phyloP scores from a whole-genome alignment of 2,113 vertebrate genomes.

The Hiodon tergisus region DNA sequence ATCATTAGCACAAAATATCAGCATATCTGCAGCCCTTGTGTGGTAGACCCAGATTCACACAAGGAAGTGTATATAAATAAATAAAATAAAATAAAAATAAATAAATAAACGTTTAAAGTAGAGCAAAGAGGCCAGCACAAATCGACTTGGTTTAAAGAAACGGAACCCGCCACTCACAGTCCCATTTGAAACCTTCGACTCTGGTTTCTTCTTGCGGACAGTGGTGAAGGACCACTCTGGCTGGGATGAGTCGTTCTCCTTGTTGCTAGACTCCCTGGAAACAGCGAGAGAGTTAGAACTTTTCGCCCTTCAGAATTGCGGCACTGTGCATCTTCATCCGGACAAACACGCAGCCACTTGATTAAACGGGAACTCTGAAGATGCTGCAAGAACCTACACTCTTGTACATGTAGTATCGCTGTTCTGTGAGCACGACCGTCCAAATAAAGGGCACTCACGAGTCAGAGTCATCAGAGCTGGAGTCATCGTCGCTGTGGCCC shows the following conservation, averaged over 20 bases:
- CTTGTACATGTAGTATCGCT: background rate
- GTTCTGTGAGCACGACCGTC: background rate
- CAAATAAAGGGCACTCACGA: conserved; percentile 61
- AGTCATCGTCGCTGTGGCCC: conserved; percentile 85
- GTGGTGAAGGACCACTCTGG: conserved; percentile 89
- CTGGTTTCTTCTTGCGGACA: conserved; percentile 88
- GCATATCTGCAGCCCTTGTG: background rate
- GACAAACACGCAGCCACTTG: background rate
- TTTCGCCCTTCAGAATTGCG: background rate
- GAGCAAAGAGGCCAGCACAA: too few species aligned
- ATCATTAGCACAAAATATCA: too few species aligned
- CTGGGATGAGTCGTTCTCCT: conserved; percentile 71
- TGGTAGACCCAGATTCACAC: too few species aligned
- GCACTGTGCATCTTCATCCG: background rate
- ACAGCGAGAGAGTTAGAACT: background rate
- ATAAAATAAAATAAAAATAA: too few species aligned
- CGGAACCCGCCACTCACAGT: conserved; percentile 56
- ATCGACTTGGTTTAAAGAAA: too few species aligned
- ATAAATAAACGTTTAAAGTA: too few species aligned
- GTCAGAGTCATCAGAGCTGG: conserved; percentile 85
- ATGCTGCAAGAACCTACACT: background rate
- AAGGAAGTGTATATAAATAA: too few species aligned
- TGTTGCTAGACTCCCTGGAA: conserved; percentile 79
- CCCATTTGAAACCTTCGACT: conserved; percentile 82
- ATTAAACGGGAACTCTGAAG: background rate